These are phyloP conservation scores for Catajapyx aquilonaris DNA, from an alignment of 1,140 invertebrate genomes.

Conservation along the genomic window DNA sequence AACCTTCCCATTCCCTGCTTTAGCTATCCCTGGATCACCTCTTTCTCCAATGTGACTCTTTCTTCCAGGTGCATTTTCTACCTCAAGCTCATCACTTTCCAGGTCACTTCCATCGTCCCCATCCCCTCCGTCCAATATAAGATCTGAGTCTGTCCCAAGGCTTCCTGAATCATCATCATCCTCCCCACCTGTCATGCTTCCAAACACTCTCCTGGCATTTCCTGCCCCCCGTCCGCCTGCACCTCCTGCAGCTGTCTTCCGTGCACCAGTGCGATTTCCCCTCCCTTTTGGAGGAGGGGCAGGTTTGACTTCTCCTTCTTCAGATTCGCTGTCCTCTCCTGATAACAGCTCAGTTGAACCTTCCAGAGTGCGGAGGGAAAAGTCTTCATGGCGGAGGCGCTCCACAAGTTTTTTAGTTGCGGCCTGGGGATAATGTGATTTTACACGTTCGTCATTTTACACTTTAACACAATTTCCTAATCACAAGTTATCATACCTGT, in stretches of 20 bases:
- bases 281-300: too few species aligned
- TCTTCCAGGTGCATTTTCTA: too few species aligned
- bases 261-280: too few species aligned
- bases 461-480: conserved; percentile 4
- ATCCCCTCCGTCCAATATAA: conserved; percentile 23
- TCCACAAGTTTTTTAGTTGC: conserved; percentile 27
- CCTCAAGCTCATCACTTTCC: not conserved
- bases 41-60: too few species aligned
- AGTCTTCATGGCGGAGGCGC: conserved; percentile 24
- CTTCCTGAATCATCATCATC: conserved; percentile 21
- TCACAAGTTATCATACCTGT: conserved; percentile 13
- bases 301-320: not conserved
- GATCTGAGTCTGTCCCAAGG: conserved; percentile 26
- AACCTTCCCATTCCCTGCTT: too few species aligned
- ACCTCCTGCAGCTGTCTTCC: too few species aligned
- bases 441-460: too few species aligned
- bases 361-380: conserved; percentile 16
- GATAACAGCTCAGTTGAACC: conserved; percentile 22
- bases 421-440: too few species aligned
- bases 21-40: too few species aligned
- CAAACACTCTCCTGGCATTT: conserved; percentile 28
- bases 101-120: not conserved
- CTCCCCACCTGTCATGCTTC: conserved; percentile 26
- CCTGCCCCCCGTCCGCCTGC: too few species aligned
- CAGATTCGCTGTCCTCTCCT: conserved; percentile 12